phyloP scores from a whole-genome alignment of 2,113 vertebrate genomes.

The Gnathonemus longibarbis region DNA sequence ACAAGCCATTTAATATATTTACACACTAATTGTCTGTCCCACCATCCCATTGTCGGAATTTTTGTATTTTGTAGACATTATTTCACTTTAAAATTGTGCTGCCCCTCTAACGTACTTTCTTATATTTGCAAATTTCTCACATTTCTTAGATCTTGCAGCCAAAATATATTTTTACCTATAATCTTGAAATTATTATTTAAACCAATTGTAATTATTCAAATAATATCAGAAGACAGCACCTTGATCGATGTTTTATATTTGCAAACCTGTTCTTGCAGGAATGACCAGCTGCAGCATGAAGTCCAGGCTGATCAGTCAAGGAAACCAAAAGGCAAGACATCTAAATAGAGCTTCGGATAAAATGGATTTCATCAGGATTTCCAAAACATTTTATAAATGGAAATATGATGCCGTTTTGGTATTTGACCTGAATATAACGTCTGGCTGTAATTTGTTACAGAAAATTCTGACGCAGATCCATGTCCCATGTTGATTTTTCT shows the following conservation, averaged over 20 bases:
- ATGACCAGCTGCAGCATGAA: conserved; percentile 47
- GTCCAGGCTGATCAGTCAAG: conserved; percentile 46
- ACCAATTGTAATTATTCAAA: neutral
- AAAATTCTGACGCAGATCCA: neutral
- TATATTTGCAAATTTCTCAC: neutral
- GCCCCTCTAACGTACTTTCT: neutral
- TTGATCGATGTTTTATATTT: neutral
- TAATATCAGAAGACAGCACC: neutral
- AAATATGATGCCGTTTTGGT: neutral
- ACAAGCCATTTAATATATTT: neutral
- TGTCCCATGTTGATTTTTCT: neutral
- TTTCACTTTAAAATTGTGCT: neutral
- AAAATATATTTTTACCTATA: neutral
- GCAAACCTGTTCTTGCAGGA: conserved; percentile 38
- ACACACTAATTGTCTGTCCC: neutral
- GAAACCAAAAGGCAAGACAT: conserved; percentile 50
- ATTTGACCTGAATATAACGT: neutral
- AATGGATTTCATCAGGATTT: neutral
- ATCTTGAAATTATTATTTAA: neutral
- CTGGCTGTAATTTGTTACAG: neutral
- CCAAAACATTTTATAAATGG: neutral
- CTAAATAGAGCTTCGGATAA: neutral
- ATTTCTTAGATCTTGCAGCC: neutral
- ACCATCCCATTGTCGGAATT: neutral
- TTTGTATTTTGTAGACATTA: neutral